Evolutionary conservation across 2,888 invertebrate species (phyloP).

Genomic region (Caenorhabditis wallacei): DNA sequence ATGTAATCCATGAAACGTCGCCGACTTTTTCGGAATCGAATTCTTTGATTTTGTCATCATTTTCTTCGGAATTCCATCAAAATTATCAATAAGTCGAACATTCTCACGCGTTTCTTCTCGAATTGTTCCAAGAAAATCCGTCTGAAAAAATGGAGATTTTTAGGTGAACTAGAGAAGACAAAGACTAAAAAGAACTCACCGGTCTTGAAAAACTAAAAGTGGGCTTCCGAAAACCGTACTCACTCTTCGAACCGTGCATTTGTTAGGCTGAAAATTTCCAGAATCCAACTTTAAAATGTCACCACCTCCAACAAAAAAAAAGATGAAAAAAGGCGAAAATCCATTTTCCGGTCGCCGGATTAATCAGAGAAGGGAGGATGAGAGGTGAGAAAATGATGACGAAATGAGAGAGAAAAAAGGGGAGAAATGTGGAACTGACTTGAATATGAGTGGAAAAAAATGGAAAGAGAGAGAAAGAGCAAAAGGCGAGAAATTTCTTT

Average conservation of each 20-base stretch:
- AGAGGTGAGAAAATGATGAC: conserved; percentile 32
- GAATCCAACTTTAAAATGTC: neutral
- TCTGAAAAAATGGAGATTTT: conserved; percentile 17
- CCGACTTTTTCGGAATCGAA: conserved; percentile 61
- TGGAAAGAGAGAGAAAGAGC: conserved; percentile 13
- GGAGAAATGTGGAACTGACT: neutral
- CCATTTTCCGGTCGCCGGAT: conserved; percentile 7
- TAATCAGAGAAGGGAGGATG: conserved; percentile 14
- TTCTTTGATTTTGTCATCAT: neutral
- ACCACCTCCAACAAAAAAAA: too few species aligned
- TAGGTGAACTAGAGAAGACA: neutral
- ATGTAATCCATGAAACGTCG: conserved; percentile 67
- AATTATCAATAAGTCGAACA: conserved; percentile 39
- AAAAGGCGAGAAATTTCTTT: neutral
- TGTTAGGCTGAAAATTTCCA: neutral
- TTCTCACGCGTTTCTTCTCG: conserved; percentile 46
- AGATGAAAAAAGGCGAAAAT: neutral
- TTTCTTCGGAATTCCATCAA: conserved; percentile 15
- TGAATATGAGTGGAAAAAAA: neutral
- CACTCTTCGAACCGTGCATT: conserved; percentile 62
- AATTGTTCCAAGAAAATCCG: conserved; percentile 54
- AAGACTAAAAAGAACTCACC: conserved; percentile 15
- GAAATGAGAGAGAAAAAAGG: conserved; percentile 9
- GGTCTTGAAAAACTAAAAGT: conserved; percentile 32
- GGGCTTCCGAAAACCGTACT: conserved; percentile 54